Evolutionary conservation across 92 coral and sea anemone genomes (phyloP).

Genomic region (Phenganax stokvisi): DNA sequence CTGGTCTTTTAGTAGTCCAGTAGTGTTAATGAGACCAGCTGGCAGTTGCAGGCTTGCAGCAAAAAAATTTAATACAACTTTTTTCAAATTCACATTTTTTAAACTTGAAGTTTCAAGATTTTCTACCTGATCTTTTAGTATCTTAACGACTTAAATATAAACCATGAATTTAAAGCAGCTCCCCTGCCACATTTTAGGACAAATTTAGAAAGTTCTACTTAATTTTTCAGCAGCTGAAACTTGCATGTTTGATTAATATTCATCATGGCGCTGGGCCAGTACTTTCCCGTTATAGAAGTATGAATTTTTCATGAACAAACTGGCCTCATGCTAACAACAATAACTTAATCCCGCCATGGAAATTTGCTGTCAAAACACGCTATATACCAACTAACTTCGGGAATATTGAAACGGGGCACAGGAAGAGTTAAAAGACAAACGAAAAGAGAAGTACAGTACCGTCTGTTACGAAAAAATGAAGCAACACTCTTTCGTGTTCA

Average conservation of each 20-base stretch:
- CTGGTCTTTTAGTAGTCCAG: too few relatives aligned
- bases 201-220: neutral
- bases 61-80: too few relatives aligned
- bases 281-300: neutral
- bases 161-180: neutral
- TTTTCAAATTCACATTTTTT: too few relatives aligned
- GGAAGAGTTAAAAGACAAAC: neutral
- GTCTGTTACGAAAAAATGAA: neutral
- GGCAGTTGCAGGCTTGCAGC: too few relatives aligned
- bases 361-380: neutral
- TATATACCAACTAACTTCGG: neutral
- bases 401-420: neutral
- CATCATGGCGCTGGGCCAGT: neutral
- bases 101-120: too few relatives aligned
- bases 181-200: neutral
- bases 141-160: neutral
- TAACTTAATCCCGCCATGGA: slow-evolving; percentile 1
- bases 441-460: neutral
- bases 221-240: neutral
- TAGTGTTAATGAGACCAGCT: too few relatives aligned
- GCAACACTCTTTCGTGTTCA: neutral
- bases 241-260: slow-evolving; percentile 2
- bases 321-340: slow-evolving; percentile 1
- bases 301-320: slow-evolving; percentile 18
- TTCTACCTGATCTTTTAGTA: too few relatives aligned